phyloP scores from a whole-genome alignment of 2,113 vertebrate genomes.

The Rhineura floridana region DNA sequence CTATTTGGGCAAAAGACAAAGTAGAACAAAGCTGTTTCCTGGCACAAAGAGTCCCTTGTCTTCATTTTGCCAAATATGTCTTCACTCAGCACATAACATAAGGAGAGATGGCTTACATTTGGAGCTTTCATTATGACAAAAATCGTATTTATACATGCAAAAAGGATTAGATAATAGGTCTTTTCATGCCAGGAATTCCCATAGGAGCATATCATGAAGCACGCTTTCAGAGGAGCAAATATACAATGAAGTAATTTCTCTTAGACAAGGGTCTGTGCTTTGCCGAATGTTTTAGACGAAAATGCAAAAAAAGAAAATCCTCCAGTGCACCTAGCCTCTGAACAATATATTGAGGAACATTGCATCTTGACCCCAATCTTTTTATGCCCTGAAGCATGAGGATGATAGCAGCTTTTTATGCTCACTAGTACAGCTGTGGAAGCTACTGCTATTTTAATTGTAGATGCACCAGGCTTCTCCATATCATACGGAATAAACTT shows the following conservation, averaged over 20 bases:
- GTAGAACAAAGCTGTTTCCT: background rate
- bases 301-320: background rate
- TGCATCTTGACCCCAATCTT: slow-evolving; percentile 68
- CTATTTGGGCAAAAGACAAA: background rate
- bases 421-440: slow-evolving; percentile 56
- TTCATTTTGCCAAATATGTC: background rate
- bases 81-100: background rate
- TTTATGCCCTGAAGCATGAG: slow-evolving; percentile 61
- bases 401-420: slow-evolving; percentile 42
- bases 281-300: background rate
- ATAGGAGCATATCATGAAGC: background rate
- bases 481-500: slow-evolving; percentile 60
- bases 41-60: background rate
- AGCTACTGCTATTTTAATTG: slow-evolving; percentile 47
- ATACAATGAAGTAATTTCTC: slow-evolving; percentile 26
- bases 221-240: background rate
- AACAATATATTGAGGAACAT: slow-evolving; percentile 55
- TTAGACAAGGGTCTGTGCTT: slow-evolving; percentile 53
- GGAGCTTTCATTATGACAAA: background rate
- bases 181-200: slow-evolving; percentile 47
- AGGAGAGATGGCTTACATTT: background rate
- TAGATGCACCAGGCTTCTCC: slow-evolving; percentile 44
- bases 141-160: slow-evolving; percentile 32
- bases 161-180: slow-evolving; percentile 6
- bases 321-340: background rate